Evolutionary conservation across 2,113 vertebrate genomes (phyloP).

Genomic region (Nipponia nippon): DNA sequence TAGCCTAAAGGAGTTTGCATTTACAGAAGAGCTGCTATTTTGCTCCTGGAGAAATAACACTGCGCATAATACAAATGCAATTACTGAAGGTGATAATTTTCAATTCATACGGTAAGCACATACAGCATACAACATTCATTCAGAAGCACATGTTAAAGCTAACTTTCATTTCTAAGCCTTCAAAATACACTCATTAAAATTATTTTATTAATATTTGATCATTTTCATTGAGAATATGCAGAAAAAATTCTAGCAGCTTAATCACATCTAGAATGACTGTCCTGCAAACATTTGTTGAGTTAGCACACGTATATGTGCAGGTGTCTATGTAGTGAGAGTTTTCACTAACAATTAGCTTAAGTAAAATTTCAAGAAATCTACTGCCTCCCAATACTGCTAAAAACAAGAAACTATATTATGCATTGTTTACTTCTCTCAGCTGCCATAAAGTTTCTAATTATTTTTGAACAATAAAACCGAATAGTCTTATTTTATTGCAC

Average conservation of each 20-base stretch:
- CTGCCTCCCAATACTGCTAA: neutral
- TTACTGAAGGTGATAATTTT: neutral
- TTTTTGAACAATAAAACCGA: neutral
- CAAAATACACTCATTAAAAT: neutral
- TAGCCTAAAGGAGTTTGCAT: neutral
- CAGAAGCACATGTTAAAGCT: neutral
- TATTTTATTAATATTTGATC: neutral
- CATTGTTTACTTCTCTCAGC: neutral
- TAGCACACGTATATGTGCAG: neutral
- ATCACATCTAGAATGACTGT: neutral
- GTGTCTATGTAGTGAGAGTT: fast-evolving
- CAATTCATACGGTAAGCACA: neutral
- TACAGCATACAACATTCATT: neutral
- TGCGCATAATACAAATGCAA: neutral
- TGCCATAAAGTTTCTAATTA: neutral
- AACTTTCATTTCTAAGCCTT: neutral
- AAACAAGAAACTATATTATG: neutral
- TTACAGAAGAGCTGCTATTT: neutral
- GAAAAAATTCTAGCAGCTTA: neutral
- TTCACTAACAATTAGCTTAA: neutral
- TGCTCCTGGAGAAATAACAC: neutral
- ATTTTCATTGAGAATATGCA: neutral
- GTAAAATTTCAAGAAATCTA: neutral
- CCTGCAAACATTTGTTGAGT: neutral
- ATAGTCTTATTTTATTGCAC: neutral